Base-by-base conservation (phyloP, 2,113 vertebrate species). In the Entomyzon cyanotis region DNA sequence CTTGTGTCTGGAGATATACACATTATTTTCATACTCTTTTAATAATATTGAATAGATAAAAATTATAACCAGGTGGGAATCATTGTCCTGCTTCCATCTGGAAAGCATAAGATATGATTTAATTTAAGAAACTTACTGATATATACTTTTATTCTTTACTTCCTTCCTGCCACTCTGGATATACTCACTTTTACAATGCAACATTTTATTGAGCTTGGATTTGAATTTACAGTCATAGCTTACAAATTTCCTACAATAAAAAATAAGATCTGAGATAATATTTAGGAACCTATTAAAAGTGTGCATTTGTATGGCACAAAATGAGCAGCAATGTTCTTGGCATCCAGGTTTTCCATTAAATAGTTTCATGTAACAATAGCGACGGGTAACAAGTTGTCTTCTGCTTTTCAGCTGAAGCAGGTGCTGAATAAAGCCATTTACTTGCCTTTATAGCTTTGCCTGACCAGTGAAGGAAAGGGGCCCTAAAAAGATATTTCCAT, bases 91-190 rank as follows among this genome's bases (percentile, higher is more conserved):
- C 18, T 94, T 85, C 74, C 84, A 91, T 75, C 37, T 95, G 84
- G 81, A 96, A 93, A 94, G 35, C n/a, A 47, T 79, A 88, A 84
- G 18, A 78, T 56, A 22, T 23, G 10, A 82, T 91, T 93, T 87
- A 91, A 89, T 90, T 78, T 77, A 62, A 89, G 64, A 68, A 94
- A 88, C 27, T 70, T 88, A 62, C 69, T 47, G 42, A 89, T 94
- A 67, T 9, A 23, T 80, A 56, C 39, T 93, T 88, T 83, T 82
- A 58, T 84, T 82, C 33, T 95, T 90, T 59, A 58, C 15, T 96
- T 94, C 44, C 74, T 87, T 71, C 24, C 67, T 80, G 58, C 63
- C 46, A 47, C 15, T 87, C 37, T 83, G 13, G 13, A 55, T 77
- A 83, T 55, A 33, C 56, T 76, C 64, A 47, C 53, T 92, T 37